Conservation (phyloP, 2,888 invertebrate genomes). For the Drosophila sordidapex region DNA sequence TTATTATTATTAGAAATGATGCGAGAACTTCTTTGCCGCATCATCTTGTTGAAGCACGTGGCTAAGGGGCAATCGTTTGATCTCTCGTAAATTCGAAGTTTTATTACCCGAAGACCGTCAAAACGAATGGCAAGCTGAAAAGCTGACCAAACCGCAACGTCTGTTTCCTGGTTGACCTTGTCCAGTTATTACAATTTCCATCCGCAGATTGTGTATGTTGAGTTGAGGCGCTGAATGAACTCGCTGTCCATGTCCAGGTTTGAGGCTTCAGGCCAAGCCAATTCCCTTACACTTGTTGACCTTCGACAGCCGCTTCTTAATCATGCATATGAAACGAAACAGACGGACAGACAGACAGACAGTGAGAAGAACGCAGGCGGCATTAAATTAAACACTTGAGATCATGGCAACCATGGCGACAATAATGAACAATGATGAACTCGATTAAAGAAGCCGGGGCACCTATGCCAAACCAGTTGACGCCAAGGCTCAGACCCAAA, state of each 20-base stretch:
- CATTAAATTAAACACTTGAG: conserved; percentile 78
- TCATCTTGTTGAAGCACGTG: neutral
- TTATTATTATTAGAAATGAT: conserved; percentile 22
- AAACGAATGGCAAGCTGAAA: conserved; percentile 61
- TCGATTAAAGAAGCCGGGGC: conserved; percentile 70
- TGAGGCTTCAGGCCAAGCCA: conserved; percentile 48
- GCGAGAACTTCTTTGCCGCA: neutral
- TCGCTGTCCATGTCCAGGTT: conserved; percentile 52
- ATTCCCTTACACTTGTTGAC: conserved; percentile 79
- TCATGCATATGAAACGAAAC: conserved; percentile 59
- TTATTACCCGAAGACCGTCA: conserved; percentile 30
- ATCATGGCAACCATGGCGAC: conserved; percentile 70
- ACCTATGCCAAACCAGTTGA: conserved; percentile 66
- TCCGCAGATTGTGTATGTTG: conserved; percentile 63
- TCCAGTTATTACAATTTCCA: conserved; percentile 79
- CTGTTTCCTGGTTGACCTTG: conserved; percentile 77
- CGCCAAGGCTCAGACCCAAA: conserved; percentile 36
- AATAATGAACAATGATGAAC: conserved; percentile 80
- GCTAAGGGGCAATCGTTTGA: neutral
- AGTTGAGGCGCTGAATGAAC: conserved; percentile 10
- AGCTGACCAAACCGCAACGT: conserved; percentile 66
- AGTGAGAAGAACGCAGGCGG: conserved; percentile 64
- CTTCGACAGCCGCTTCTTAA: conserved; percentile 69
- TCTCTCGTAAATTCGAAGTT: conserved; percentile 35
- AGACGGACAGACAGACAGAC: conserved; percentile 3